Evolutionary conservation across 30 jellyfish, hydroid and myxozoan species (phyloP), one percentile per base, ranked within the genome.

Genomic region (Aurelia sp.): DNA sequence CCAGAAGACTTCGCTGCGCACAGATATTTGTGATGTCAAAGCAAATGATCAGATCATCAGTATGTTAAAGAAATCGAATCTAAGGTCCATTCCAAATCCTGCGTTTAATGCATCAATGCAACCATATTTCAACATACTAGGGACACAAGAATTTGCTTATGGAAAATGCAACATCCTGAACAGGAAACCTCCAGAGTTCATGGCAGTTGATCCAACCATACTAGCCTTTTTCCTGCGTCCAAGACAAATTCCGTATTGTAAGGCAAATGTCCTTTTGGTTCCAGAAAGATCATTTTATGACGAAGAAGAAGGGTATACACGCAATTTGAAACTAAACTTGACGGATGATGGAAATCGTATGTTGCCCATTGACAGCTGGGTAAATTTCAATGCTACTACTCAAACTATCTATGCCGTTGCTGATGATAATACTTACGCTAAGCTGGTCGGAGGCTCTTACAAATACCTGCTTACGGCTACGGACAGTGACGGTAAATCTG

Each of bases 251-350:
- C 51, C 92, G 0, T 64, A 67, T 18, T 88, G 96, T 66, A 31
- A 51, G 5, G 86, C 77, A 9, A 71, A 30, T 61, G 33, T 61
- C 68, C 79, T 66, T 47, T 65, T 74, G 16, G 78, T 89, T 21
- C 97, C 99, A 5, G 91, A 66, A 22, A 73, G 62, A 35, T 57
- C 85, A 53, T 88, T 89, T 41, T 4, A 17, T 16, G 99, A 94
- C 81, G 97, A 94, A 85, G 99, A 94, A 65, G 99, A 94, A 38
- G 99, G 99, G 44, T 19, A 67, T 63, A 82, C 97, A 6, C 33
- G 92, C n/a, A 93, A 88, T 55, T 58, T 89, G 31, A 68, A 63
- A 67, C 69, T 88, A 51, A 71, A 15, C 62, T 73, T 86, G 11
- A 40, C 71, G 0, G 70, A 33, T n/a, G 61, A 27, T 40, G 35